phyloP scores from a whole-genome alignment of 2,888 invertebrate species.

The Hirtodrosophila duncani region DNA sequence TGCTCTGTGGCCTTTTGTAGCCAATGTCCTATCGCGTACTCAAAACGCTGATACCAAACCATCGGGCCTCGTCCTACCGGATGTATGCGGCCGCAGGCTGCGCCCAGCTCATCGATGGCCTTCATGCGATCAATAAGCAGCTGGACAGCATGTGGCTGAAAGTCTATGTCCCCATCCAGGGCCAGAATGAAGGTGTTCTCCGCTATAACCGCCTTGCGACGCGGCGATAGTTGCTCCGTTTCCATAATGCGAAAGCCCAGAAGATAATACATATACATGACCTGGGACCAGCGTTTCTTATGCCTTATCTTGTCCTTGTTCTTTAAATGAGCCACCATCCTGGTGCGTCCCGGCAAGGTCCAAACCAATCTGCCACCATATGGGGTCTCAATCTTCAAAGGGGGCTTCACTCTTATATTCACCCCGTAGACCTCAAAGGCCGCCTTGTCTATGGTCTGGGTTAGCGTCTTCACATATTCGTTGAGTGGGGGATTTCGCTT shows the following conservation, averaged over 20 bases:
- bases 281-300: conserved; percentile 96
- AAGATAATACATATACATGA: conserved; percentile 96
- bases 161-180: conserved; percentile 93
- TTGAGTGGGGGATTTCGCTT: conserved; percentile 87
- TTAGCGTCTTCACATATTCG: conserved; percentile 86
- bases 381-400: conserved; percentile 88
- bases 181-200: conserved; percentile 91
- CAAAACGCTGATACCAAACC: conserved; percentile 93
- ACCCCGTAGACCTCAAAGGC: conserved; percentile 85
- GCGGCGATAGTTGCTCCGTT: conserved; percentile 76
- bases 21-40: conserved; percentile 96
- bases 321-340: conserved; percentile 91
- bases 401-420: conserved; percentile 83
- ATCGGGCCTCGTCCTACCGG: conserved; percentile 90
- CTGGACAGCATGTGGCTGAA: conserved; percentile 88
- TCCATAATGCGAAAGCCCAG: conserved; percentile 89
- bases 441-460: conserved; percentile 86
- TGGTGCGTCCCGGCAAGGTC: conserved; percentile 90
- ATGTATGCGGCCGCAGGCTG: conserved; percentile 94
- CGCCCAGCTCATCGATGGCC: conserved; percentile 87
- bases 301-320: conserved; percentile 92
- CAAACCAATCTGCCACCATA: conserved; percentile 92
- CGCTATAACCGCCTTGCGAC: conserved; percentile 83
- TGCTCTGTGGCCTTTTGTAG: conserved; percentile 95
- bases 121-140: conserved; percentile 91